phyloP scores from a whole-genome alignment of 2,113 vertebrate genomes.

The Raja brachyura region DNA sequence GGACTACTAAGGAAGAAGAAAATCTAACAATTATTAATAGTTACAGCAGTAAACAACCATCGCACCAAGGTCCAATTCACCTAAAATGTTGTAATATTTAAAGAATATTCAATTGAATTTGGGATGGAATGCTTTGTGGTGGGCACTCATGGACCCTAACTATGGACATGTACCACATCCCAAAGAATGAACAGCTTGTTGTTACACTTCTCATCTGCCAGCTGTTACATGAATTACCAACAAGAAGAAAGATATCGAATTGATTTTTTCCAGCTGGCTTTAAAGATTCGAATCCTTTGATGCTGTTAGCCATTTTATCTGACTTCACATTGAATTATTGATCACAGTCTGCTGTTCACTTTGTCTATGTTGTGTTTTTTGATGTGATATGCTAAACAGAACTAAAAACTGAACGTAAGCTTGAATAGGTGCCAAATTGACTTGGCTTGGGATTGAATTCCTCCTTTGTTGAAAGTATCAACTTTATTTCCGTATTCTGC shows the following conservation, averaged over 20 bases:
- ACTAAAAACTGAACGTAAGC: conserved; percentile 36
- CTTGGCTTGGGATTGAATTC: conserved; percentile 4
- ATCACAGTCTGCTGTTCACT: conserved; percentile 28
- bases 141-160: neutral
- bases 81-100: neutral
- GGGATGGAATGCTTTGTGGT: neutral
- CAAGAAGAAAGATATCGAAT: conserved; percentile 36
- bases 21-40: neutral
- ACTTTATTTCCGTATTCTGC: neutral
- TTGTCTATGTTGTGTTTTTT: conserved; percentile 12
- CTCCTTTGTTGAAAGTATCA: neutral
- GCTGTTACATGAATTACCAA: conserved; percentile 1
- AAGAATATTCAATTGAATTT: neutral
- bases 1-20: too few species aligned
- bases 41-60: neutral
- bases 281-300: conserved; percentile 16
- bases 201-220: conserved; percentile 21
- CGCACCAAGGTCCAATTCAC: too few species aligned
- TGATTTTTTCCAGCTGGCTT: conserved; percentile 38
- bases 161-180: neutral
- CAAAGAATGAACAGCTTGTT: neutral
- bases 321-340: conserved; percentile 39
- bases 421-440: conserved; percentile 8
- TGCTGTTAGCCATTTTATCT: conserved; percentile 31
- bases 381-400: conserved; percentile 40